Percentiles rank a stretch among this genome's conserved stretches.
phyloP scores from a whole-genome alignment of 2,113 vertebrate genomes.

The Catharus minimus region DNA sequence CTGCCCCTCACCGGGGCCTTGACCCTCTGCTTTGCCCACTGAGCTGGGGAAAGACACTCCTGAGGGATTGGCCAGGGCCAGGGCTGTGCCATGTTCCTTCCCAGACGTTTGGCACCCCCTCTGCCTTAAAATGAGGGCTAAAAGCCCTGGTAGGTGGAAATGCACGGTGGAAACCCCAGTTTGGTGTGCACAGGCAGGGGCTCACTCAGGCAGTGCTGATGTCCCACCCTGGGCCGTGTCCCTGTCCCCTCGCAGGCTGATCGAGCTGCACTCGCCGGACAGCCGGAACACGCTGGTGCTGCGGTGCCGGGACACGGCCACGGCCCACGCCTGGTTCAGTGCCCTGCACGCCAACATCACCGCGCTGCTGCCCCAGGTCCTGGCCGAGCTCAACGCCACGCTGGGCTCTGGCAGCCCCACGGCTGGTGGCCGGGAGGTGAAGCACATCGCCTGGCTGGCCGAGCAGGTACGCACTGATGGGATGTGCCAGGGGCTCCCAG shows the following conservation, averaged over 20 bases:
- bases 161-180: rapidly evolving
- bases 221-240: not conserved
- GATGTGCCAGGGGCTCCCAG: not conserved
- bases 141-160: not conserved
- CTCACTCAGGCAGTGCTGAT: rapidly evolving
- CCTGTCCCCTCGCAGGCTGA: constrained; percentile 76
- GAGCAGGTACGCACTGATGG: constrained; percentile 82
- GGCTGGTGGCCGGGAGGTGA: constrained; percentile 83
- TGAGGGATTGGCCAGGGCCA: not conserved
- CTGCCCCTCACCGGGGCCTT: not conserved
- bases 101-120: not conserved
- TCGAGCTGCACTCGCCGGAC: constrained; percentile 95
- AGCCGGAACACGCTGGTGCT: constrained; percentile 91
- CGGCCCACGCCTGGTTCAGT: constrained; percentile 91
- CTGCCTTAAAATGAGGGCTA: not conserved
- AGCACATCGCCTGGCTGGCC: constrained; percentile 93
- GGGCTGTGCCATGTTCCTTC: not conserved
- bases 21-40: not conserved
- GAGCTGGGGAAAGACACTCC: not conserved
- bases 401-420: constrained; percentile 75
- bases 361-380: constrained; percentile 90
- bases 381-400: constrained; percentile 89
- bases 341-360: constrained; percentile 92
- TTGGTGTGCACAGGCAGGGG: not conserved
- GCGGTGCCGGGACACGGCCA: constrained; percentile 89